Evolutionary conservation across 2,888 invertebrate species (phyloP), one percentile per base, ranked within the genome.

Genomic region (Papilio protenor): DNA sequence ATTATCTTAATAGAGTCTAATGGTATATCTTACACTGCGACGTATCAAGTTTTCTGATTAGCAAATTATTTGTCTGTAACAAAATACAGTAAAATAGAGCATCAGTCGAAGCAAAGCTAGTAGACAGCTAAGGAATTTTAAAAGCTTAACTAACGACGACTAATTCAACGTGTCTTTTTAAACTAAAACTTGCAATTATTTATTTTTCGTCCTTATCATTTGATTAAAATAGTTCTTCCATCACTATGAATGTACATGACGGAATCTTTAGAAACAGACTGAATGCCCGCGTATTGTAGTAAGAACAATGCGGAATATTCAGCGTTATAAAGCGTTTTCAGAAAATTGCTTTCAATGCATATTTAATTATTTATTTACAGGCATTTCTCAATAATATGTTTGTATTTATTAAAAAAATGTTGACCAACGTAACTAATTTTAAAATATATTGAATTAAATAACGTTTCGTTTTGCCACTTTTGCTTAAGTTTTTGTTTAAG

Each of bases 241-340:
- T 33, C 33, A 18, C 16, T 33, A 64, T 40, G 59, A 59, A 59
- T 59, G 33, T 64, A 27, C 33, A 33, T 64, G 64, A 64, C 33
- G 33, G 33, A 64, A 33, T 33, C 59, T 59, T 64, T 18, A 64
- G 64, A 64, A 64, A 6, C 33, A 64, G 33, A 33, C 16, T 23
- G 64, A 64, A 64, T 64, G 64, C 64, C 3, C 33, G 8, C 27
- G 61, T 64, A 40, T 40, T 40, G 18, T 64, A 40, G 10, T 64
- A 23, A 64, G 64, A 64, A 64, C 18, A 64, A 64, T 64, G 40
- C 64, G 33, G 40, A 64, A 64, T 64, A 64, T 64, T 64, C 64
- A 64, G 33, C 40, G 64, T 64, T 40, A 8, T 64, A 40, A 40
- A 64, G 64, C 64, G 8, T 64, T 64, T 64, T 33, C 33, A 64